Percentiles rank a stretch among this genome's conserved stretches.
These are phyloP conservation scores for Ostrea edulis DNA, from an alignment of 1,140 invertebrate species.

Conservation along the genomic window DNA sequence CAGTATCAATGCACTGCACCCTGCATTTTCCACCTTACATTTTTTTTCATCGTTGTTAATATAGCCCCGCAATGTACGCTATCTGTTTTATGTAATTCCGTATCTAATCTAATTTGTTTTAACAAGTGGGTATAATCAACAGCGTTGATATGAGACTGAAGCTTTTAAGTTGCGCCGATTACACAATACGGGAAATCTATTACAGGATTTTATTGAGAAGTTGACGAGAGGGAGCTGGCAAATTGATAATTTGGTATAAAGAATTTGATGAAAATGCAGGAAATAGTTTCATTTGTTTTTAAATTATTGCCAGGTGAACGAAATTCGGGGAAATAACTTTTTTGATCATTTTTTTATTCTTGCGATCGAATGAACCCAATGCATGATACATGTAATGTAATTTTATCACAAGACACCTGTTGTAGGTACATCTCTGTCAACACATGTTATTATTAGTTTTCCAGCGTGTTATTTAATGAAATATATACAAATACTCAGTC, in stretches of 20 bases:
- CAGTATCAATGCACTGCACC: too few relatives aligned
- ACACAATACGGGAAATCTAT: conserved; percentile 17
- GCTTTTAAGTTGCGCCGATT: conserved; percentile 7
- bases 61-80: not conserved
- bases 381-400: too few relatives aligned
- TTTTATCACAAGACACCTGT: too few relatives aligned
- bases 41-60: too few relatives aligned
- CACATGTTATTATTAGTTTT: not conserved
- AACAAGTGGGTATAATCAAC: conserved; percentile 25
- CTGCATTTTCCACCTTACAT: too few relatives aligned
- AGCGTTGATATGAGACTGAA: not conserved
- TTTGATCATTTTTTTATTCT: not conserved
- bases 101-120: conserved; percentile 38
- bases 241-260: not conserved
- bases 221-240: not conserved
- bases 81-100: conserved; percentile 16
- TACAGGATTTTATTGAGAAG: not conserved
- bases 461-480: not conserved
- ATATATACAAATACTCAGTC: not conserved
- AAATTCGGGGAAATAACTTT: not conserved
- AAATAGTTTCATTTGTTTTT: not conserved
- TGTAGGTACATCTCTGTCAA: not conserved
- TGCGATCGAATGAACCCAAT: too few relatives aligned
- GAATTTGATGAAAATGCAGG: not conserved
- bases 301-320: not conserved